phyloP scores from a whole-genome alignment of 2,888 invertebrate species.

The Drosophila neotestacea region DNA sequence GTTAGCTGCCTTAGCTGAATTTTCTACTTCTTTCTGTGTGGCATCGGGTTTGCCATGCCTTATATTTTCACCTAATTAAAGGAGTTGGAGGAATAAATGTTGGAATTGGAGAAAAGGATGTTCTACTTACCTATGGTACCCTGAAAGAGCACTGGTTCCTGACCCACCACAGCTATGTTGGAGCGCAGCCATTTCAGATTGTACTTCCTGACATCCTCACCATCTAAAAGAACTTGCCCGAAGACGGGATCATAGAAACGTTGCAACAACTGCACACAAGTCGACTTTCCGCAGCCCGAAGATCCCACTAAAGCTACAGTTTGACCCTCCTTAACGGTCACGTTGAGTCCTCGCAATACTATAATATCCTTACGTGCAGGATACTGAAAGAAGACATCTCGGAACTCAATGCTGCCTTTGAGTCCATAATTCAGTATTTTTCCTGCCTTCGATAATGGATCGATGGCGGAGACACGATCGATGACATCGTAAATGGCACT shows the following conservation, averaged over 20 bases:
- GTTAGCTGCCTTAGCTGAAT: conserved; percentile 90
- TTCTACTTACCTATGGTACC: conserved; percentile 87
- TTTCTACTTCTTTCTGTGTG: conserved; percentile 88
- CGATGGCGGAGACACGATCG: conserved; percentile 90
- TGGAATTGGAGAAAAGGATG: background rate
- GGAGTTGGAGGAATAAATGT: no score
- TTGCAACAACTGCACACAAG: conserved; percentile 91
- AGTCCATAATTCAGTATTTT: conserved; percentile 86
- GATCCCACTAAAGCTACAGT: conserved; percentile 90
- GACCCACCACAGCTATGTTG: conserved; percentile 93
- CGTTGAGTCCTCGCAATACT: conserved; percentile 89
- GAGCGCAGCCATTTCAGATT: conserved; percentile 90
- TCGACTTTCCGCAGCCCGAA: conserved; percentile 93
- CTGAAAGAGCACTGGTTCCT: conserved; percentile 94
- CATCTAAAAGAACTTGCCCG: conserved; percentile 87
- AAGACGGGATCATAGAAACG: conserved; percentile 88
- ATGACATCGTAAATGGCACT: conserved; percentile 90
- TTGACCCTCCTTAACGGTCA: conserved; percentile 88
- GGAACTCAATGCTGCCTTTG: conserved; percentile 89
- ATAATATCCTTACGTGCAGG: conserved; percentile 90
- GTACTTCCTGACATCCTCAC: conserved; percentile 88
- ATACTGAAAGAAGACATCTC: conserved; percentile 89
- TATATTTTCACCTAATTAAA: conserved; percentile 86
- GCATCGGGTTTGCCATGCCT: conserved; percentile 90
- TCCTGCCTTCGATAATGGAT: conserved; percentile 89